Evolutionary conservation across 1,140 invertebrate genomes (phyloP), one percentile per base, ranked within the genome.

Genomic region (Bicyclus anynana): DNA sequence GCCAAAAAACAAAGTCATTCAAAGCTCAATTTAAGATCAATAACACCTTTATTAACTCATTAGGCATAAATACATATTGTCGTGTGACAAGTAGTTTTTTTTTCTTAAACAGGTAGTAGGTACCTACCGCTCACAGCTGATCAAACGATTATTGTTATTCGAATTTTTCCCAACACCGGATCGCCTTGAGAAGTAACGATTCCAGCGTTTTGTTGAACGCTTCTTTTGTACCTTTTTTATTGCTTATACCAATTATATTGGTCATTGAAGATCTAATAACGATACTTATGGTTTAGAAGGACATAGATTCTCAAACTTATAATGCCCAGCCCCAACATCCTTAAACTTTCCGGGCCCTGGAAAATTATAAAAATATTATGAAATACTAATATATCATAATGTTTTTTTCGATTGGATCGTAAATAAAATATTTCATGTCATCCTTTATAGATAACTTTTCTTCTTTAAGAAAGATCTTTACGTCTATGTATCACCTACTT

Each of bases 111-210:
- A 12, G 5, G 40, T 40, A 23, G 7, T 23, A 23, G 2, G 23
- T 23, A 23, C n/a, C 23, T 33, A 12, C 7, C 29, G 10, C 40
- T 44, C 18, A 17, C 40, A 44, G 40, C 40, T 44, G 40, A 38
- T 38, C 37, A 4, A 38, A 38, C 37, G 37, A 38, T 38, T 10
- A n/a, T n/a, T n/a, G n/a, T 44, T 44, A 44, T 44, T 44, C 18
- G 40, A 10, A 44, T 44, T 44, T 44, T 44, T 44, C 20, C 40
- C 5, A 44, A 44, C 40, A 44, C 40, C 18, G 17, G 40, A 20
- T 44, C 13, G 20, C 40, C 40, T 44, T 44, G 40, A 14, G 16
- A 44, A 44, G 40, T 44, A 44, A 44, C 40, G 40, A 44, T 16
- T 20, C 10, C 4, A 14, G 13, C 10, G 37, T 40, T 40, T 40